Conservation (phyloP, 2,888 invertebrate genomes). For the Drosophila anceps region DNA sequence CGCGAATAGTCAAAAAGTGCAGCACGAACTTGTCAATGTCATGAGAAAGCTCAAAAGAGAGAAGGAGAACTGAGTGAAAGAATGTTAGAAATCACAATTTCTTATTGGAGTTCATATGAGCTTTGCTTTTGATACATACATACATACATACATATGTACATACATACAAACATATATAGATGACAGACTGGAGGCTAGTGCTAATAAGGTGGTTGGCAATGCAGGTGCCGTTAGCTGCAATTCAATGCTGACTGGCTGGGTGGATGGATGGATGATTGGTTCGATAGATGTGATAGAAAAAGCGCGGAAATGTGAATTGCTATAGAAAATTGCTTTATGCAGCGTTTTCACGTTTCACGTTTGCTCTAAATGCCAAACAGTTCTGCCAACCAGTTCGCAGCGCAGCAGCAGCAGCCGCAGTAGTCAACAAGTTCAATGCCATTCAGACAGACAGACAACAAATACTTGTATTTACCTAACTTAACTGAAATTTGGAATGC, state of each 20-base stretch:
- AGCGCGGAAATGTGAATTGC: conserved; percentile 68
- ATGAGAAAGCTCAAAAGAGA: conserved; percentile 2
- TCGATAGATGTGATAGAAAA: conserved; percentile 54
- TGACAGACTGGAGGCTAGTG: conserved; percentile 28
- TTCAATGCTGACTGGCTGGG: conserved; percentile 38
- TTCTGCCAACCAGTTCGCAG: conserved; percentile 53
- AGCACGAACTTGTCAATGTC: conserved; percentile 37
- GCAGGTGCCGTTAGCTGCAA: conserved; percentile 66
- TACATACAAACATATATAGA: conserved; percentile 8
- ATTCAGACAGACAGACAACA: conserved; percentile 30
- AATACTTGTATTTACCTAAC: conserved; percentile 13
- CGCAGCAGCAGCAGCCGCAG: background rate
- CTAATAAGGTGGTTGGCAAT: conserved; percentile 58
- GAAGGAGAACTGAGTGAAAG: background rate
- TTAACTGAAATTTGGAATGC: conserved; percentile 13
- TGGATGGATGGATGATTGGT: conserved; percentile 12
- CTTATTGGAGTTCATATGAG: background rate
- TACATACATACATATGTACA: background rate
- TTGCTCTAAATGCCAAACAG: conserved; percentile 66
- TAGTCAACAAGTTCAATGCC: conserved; percentile 67
- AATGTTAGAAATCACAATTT: conserved; percentile 2
- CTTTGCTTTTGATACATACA: background rate
- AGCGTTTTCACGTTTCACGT: conserved; percentile 52
- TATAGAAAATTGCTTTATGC: conserved; percentile 76
- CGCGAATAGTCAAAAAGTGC: conserved; percentile 31